Evolutionary conservation across 2,113 vertebrate species (phyloP), one percentile per base, ranked within the genome.

Genomic region (Holacanthus passer): DNA sequence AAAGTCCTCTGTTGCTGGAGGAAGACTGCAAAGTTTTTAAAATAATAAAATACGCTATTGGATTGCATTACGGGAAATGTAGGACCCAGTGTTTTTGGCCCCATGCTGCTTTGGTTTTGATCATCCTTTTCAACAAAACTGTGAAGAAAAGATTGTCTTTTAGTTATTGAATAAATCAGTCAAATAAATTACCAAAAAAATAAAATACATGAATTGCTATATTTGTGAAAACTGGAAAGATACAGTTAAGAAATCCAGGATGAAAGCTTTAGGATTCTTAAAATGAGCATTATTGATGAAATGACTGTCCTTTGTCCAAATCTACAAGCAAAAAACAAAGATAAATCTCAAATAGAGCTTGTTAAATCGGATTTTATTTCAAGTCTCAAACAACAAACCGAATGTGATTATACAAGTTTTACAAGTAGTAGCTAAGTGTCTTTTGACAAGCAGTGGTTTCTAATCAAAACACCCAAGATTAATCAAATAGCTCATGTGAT

Each of bases 291-390:
- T 24, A 20, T 4, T 14, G 39, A 17, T 22, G 0, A 65, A 37
- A 1, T 24, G 8, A 32, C 9, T 37, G 3, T 67, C 22, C 2
- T 64, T 20, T 37, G 7, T 62, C 22, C 7, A 59, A 77, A 50
- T 63, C 43, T 55, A 20, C 10, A 73, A 13, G 53, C 10, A 65
- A 74, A 62, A 76, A 6, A n/a, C n/a, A n/a, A 2, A 55, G 0
- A 73, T 0, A 39, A 31, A 9, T 4, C 3, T 50, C 6, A 76
- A 43, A 43, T 20, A 10, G 10, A 59, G 32, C 50, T 79, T 83
- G 62, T 62, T 63, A 69, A 63, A 82, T 73, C 39, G 0, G 4
- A 24, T 68, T 91, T 92, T 85, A 89, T 86, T 93, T 74, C 45
- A 87, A 87, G 71, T 84, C 41, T 80, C 58, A 78, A 87, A 82